These are phyloP conservation scores for Crenuchus spilurus DNA, from an alignment of 2,797 vertebrate species.

Conservation along the genomic window DNA sequence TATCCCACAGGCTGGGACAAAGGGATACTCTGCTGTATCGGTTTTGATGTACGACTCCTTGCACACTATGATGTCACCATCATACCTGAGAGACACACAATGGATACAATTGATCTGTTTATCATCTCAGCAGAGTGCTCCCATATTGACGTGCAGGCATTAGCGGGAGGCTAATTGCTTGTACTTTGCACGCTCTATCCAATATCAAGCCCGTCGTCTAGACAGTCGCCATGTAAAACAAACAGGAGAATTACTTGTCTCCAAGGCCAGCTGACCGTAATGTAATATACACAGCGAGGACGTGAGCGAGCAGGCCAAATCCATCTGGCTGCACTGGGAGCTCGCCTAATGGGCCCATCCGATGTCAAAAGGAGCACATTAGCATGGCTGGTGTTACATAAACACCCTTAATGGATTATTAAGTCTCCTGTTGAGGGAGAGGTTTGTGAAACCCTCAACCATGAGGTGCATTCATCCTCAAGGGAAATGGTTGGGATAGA, in stretches of 20 bases:
- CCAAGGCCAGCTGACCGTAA: conserved; percentile 56
- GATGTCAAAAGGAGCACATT: conserved; percentile 60
- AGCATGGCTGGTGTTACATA: conserved; percentile 53
- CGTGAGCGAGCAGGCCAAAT: conserved; percentile 50
- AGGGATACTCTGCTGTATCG: conserved; percentile 11
- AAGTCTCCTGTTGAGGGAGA: conserved; percentile 45
- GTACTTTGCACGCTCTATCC: conserved; percentile 48
- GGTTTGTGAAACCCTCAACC: conserved; percentile 26
- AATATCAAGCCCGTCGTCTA: conserved; percentile 39
- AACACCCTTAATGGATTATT: conserved; percentile 58
- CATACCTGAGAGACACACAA: conserved; percentile 38
- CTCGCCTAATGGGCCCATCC: conserved; percentile 62
- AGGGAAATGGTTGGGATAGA: conserved; percentile 32
- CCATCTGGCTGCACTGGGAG: conserved; percentile 53
- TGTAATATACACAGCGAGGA: conserved; percentile 57
- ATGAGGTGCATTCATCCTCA: conserved; percentile 27
- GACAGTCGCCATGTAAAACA: conserved; percentile 46
- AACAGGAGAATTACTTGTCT: conserved; percentile 47
- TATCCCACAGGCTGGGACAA: conserved; percentile 44
- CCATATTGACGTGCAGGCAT: conserved; percentile 50
- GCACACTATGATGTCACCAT: conserved; percentile 49
- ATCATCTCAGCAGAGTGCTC: conserved; percentile 53
- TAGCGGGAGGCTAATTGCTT: conserved; percentile 59
- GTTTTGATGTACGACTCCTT: conserved; percentile 22
- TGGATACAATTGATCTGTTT: conserved; percentile 56